These are phyloP conservation scores for Lates calcarifer DNA, from an alignment of 2,113 vertebrate genomes.

Conservation along the genomic window DNA sequence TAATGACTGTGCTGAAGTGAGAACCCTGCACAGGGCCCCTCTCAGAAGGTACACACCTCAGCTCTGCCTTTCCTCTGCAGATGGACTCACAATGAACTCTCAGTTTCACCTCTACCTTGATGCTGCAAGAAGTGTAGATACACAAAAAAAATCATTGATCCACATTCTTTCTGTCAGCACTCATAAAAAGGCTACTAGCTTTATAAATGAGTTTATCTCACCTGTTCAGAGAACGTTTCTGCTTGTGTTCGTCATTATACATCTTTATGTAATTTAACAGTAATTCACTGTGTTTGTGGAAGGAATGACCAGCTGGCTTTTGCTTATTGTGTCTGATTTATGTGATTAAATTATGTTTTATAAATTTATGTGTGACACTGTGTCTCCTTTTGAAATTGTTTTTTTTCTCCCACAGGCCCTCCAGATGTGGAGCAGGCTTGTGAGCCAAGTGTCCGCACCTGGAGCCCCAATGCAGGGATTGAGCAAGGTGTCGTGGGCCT, in stretches of 20 bases:
- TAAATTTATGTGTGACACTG: conserved; percentile 29
- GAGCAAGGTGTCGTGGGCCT: conserved; percentile 87
- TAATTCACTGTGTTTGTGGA: background rate
- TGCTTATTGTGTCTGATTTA: background rate
- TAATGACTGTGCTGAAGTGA: conserved; percentile 82
- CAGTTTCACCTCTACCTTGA: conserved; percentile 72
- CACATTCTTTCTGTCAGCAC: conserved; percentile 16
- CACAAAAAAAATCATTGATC: conserved; percentile 36
- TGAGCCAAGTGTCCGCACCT: conserved; percentile 95
- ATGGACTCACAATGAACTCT: conserved; percentile 76
- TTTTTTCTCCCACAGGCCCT: conserved; percentile 86
- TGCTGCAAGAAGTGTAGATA: conserved; percentile 42
- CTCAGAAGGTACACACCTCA: conserved; percentile 75
- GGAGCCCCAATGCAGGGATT: conserved; percentile 94
- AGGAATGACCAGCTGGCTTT: background rate
- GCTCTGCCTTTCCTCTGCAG: conserved; percentile 76
- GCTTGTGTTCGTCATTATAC: conserved; percentile 6
- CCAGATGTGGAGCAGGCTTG: conserved; percentile 97
- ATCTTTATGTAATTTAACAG: conserved; percentile 18
- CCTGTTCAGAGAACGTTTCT: background rate
- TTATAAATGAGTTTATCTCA: conserved; percentile 1
- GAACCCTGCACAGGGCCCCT: conserved; percentile 80
- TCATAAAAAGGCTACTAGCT: conserved; percentile 4
- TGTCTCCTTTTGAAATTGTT: conserved; percentile 26
- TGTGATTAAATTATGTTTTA: conserved; percentile 22